phyloP scores from a whole-genome alignment of 2,113 vertebrate genomes.

The Vulpes vulpes region DNA sequence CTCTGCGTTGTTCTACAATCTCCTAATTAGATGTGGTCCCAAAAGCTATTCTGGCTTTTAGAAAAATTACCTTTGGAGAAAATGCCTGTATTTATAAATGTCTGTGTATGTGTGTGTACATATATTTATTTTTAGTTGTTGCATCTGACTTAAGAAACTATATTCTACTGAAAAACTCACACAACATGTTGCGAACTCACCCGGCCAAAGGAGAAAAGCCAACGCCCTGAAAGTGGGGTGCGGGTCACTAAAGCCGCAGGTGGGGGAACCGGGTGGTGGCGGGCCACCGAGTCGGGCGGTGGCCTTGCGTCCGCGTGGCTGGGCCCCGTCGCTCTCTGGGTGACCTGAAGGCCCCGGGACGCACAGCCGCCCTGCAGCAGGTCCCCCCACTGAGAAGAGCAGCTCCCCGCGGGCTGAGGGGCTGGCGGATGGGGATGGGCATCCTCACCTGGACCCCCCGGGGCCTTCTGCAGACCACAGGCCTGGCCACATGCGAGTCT shows the following conservation, averaged over 20 bases:
- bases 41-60: conserved; percentile 62
- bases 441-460: accelerated
- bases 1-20: conserved; percentile 61
- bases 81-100: conserved; percentile 7
- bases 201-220: background rate
- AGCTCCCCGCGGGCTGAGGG: background rate
- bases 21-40: conserved; percentile 75
- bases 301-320: accelerated
- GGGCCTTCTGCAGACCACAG: accelerated
- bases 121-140: conserved; percentile 67
- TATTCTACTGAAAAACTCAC: background rate
- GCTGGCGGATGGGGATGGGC: background rate
- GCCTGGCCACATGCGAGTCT: accelerated
- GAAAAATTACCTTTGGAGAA: conserved; percentile 38
- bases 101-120: background rate
- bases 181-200: background rate
- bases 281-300: accelerated
- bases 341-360: accelerated
- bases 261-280: accelerated
- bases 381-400: background rate
- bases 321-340: accelerated
- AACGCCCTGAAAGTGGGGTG: accelerated
- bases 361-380: accelerated
- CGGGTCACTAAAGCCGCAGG: accelerated
- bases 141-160: conserved; percentile 41